Evolutionary conservation across 2,888 invertebrate genomes (phyloP), one percentile per base, ranked within the genome.

Genomic region (Chironomus riparius): DNA sequence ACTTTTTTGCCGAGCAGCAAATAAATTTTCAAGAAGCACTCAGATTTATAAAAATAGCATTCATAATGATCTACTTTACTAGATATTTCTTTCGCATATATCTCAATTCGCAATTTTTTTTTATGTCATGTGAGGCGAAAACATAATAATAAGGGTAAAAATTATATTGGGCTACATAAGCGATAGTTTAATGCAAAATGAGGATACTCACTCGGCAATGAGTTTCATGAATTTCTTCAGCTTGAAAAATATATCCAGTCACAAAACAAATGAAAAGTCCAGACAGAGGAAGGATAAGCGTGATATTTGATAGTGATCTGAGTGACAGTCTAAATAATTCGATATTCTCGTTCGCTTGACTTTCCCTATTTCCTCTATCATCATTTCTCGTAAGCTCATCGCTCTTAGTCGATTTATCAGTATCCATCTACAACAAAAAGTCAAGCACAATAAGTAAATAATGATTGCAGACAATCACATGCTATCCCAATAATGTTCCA

Each of bases 211-310:
- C 97, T 85, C 91, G 90, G 88, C 96, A 96, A 85, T 95, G 94
- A 79, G 95, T 95, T 87, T 95, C 95, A 82, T 96, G 96, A 81
- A 96, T 93, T 85, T 95, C 94, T 86, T 95, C 93, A 85, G 91
- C 90, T 86, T 95, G 94, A 86, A 94, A 96, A 83, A 95, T 89
- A 83, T 93, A 92, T 61, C 74, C 74, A n/a, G 74, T 65, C 13
- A 74, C 65, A 18, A 74, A 74, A 47, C 74, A 74, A 15, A 74
- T 74, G n/a, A 74, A 65, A 6, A 74, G 18, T 12, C 74, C 74
- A 10, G 74, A 21, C 1, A 74, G 47, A 10, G 74, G 74, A 18
- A 74, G 68, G 1, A 68, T 13, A 6, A 74, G 47, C 13, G 74
- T 74, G 10, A 47, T 47, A 22, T 68, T 65, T 18, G 68, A 74